Evolutionary conservation across 1,140 invertebrate genomes (phyloP).

Genomic region (Plodia interpunctella): DNA sequence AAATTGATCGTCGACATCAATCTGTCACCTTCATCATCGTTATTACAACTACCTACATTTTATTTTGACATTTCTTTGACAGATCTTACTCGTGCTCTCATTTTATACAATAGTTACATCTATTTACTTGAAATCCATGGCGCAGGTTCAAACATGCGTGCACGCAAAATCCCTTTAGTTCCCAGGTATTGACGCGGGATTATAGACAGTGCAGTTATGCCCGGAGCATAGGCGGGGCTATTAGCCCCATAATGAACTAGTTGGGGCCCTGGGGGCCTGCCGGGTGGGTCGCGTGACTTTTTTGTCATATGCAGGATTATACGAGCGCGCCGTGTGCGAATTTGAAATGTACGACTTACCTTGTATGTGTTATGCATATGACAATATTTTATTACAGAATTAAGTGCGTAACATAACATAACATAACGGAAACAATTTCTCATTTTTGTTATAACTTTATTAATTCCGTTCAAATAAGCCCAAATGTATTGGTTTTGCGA

Average conservation of each 20-base stretch:
- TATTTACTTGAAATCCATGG: not conserved
- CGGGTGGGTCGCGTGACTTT: not conserved
- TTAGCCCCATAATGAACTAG: conserved; percentile 9
- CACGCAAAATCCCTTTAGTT: conserved; percentile 13
- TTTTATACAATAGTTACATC: no score
- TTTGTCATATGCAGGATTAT: conserved; percentile 2
- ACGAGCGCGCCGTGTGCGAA: not conserved
- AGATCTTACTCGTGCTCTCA: no score
- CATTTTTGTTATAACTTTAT: no score
- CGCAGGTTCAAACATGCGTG: conserved; percentile 7
- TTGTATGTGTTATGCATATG: not conserved
- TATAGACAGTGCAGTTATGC: conserved; percentile 10
- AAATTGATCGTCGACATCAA: no score
- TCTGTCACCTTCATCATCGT: no score
- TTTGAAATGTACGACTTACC: not conserved
- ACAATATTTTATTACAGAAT: not conserved
- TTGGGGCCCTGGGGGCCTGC: not conserved
- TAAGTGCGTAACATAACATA: not conserved
- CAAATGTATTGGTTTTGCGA: no score
- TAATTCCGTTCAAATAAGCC: no score
- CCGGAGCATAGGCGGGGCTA: conserved; percentile 5
- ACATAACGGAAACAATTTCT: no score
- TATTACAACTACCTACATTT: no score
- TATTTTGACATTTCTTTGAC: no score
- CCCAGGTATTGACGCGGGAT: conserved; percentile 14